Evolutionary conservation across 2,113 vertebrate genomes (phyloP), one percentile per base, ranked within the genome.

Genomic region (Callipepla squamata): DNA sequence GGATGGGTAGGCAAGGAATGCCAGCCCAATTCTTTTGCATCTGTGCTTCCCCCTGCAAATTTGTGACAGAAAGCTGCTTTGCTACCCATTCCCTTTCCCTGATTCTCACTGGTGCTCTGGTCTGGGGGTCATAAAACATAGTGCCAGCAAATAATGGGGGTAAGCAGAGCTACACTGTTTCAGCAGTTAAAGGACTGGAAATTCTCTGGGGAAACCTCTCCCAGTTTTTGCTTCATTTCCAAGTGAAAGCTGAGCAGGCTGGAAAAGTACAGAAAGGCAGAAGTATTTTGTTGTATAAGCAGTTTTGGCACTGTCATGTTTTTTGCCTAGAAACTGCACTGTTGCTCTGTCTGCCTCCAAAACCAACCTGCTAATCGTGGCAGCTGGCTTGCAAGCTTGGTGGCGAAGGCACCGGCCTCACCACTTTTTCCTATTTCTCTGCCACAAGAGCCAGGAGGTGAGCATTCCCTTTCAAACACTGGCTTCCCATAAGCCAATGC

Each of bases 161-260:
- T 51, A 70, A 69, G 20, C 87, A 84, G 32, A 68, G 15, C 11
- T 67, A 20, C 47, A 8, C 38, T 32, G 9, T 16, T 90, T 5
- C 12, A 79, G 59, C 28, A 74, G 59, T 42, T 44, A 73, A 51
- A 36, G 87, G 74, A 84, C 8, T 65, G 59, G 32, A 8, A 44
- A 63, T 70, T 38, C 23, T 78, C 51, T 59, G 78, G 32, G 42
- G 42, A 89, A 93, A 93, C 17, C 9, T 73, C 66, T 73, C 18
- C 84, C 55, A 86, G 77, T 65, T 87, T 83, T 80, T 91, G 57
- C 62, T 87, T 88, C 58, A 67, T n/a, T 84, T 69, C 34, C 36
- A 90, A 86, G 50, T 50, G 67, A 96, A 93, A 93, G 93, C 82
- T 79, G 81, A 96, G 92, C 66, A 82, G 84, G 51, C 63, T 76